Conservation (phyloP, 2,797 vertebrate genomes). For the Cryptoprocta ferox region DNA sequence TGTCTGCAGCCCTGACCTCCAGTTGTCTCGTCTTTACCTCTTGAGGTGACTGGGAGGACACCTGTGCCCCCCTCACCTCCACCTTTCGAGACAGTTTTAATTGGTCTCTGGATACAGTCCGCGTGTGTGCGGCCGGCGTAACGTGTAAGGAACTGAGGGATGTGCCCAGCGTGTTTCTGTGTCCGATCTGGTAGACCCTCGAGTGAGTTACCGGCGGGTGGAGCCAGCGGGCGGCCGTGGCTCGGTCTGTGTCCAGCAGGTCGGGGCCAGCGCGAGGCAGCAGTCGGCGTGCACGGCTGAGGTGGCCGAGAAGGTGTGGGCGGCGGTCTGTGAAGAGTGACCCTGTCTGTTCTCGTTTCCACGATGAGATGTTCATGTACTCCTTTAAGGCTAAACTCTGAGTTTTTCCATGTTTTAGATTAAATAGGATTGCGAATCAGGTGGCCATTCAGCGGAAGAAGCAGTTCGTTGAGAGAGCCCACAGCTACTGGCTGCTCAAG, state of each 20-base stretch:
- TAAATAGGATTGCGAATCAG: constrained; percentile 97
- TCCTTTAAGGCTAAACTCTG: constrained; percentile 79
- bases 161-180: background rate
- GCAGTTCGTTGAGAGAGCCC: constrained; percentile 95
- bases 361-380: background rate
- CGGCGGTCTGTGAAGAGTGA: background rate
- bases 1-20: background rate
- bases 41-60: background rate
- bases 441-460: constrained; percentile 98
- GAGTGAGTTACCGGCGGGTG: background rate
- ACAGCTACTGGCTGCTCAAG: constrained; percentile 98
- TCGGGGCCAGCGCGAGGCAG: background rate
- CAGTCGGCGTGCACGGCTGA: background rate
- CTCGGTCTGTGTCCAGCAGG: background rate
- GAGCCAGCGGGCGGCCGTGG: accelerated
- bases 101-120: accelerated
- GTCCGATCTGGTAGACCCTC: background rate
- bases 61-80: no score
- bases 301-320: background rate
- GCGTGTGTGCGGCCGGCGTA: background rate
- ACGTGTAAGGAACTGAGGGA: accelerated
- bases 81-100: background rate
- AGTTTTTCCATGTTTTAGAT: constrained; percentile 88
- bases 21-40: accelerated
- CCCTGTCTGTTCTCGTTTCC: background rate